Evolutionary conservation across 2,113 vertebrate genomes (phyloP), one percentile per base, ranked within the genome.

Genomic region (Passer montanus): DNA sequence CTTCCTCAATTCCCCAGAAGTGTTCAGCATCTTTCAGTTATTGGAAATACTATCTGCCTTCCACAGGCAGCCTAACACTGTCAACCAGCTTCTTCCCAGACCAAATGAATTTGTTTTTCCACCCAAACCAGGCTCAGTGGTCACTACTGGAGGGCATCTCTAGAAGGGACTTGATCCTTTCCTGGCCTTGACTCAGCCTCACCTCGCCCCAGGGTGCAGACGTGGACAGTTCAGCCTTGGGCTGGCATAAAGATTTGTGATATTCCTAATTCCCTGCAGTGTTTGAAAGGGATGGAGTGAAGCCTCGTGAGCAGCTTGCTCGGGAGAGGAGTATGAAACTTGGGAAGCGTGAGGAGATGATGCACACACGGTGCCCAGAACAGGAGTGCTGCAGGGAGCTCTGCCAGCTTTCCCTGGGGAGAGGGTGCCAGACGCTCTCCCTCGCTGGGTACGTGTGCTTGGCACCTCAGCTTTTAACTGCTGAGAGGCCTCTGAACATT

Each of bases 331-430:
- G 62, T 31, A 37, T 59, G 33, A 37, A 59, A 41, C 18, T 56
- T 37, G 66, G 49, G 52, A 84, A 16, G 60, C 37, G 64, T n/a
- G 84, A 63, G 37, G 81, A 68, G 76, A 33, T 78, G 87, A 53
- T 62, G 87, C 50, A 39, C 27, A 13, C 3, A 7, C 2, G 0
- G 31, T 47, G 43, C 74, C 22, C 31, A 46, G 9, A 22, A 1
- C 19, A 14, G 7, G 1, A 27, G 21, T 9, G 17, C 64, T 67
- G 76, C 74, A 55, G 64, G 73, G 89, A 52, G 58, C 43, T 74
- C 50, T 92, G 86, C 67, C 90, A 86, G 10, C 76, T 82, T 53
- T 28, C 31, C 58, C 49, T 15, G 21, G 4, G 35, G 16, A 68
- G 62, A 67, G 68, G 56, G 60, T 93, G 84, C 39, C 35, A 87